These are phyloP conservation scores for Zonitis immaculata DNA, from an alignment of 2,888 invertebrate species.

Conservation along the genomic window DNA sequence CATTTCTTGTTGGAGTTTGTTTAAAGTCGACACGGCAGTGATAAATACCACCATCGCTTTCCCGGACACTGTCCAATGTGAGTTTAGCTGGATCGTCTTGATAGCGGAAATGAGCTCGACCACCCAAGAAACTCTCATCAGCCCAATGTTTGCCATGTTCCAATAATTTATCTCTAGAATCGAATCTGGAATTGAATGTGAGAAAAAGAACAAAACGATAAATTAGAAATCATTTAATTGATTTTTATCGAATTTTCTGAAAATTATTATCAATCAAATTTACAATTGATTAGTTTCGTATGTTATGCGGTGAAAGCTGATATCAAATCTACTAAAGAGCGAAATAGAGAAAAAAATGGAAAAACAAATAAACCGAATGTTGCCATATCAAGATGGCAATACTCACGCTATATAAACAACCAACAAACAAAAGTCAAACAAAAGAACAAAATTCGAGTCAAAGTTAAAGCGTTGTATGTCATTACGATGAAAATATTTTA, in stretches of 20 bases:
- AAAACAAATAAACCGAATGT: background rate
- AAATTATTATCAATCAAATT: no score
- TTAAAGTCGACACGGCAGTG: constrained; percentile 87
- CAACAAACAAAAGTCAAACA: background rate
- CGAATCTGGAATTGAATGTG: constrained; percentile 56
- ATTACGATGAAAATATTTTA: background rate
- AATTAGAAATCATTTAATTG: background rate
- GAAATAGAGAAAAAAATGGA: background rate
- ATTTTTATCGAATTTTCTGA: no score
- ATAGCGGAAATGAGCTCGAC: constrained; percentile 71
- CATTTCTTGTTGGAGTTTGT: constrained; percentile 81
- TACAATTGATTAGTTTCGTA: background rate
- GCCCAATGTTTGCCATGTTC: constrained; percentile 80
- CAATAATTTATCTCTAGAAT: constrained; percentile 67
- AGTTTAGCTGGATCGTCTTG: constrained; percentile 71
- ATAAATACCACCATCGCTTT: constrained; percentile 76
- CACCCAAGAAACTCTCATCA: constrained; percentile 66
- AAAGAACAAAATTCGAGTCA: background rate
- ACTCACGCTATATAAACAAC: background rate
- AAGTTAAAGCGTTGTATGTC: background rate
- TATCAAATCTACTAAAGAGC: no score
- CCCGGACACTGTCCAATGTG: constrained; percentile 67
- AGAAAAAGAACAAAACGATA: background rate
- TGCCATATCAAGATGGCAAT: background rate
- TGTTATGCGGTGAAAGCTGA: background rate